Conservation (phyloP, 2,113 vertebrate genomes). For the Melozone crissalis region DNA sequence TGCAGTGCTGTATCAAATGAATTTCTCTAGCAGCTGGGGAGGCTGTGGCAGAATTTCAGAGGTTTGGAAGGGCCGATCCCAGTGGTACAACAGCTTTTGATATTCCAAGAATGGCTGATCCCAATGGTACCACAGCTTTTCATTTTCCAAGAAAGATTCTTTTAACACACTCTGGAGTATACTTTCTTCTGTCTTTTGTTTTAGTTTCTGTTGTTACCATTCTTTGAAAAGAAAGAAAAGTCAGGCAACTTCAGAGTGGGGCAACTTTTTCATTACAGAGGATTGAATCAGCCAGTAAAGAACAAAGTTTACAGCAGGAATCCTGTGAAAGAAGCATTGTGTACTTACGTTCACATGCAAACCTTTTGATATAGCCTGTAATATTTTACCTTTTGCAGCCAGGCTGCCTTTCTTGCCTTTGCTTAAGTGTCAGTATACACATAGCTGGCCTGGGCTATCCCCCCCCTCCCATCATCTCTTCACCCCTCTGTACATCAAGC, state of each 20-base stretch:
- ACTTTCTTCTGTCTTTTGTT: conserved; percentile 34
- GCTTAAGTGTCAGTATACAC: neutral
- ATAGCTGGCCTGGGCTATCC: neutral
- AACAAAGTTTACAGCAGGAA: conserved; percentile 7
- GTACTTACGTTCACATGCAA: neutral
- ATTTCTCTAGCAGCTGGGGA: conserved; percentile 31
- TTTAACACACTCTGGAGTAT: neutral
- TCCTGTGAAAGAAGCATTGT: conserved; percentile 24
- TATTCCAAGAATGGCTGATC: neutral
- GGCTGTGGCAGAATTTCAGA: neutral
- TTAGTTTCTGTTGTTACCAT: conserved; percentile 4
- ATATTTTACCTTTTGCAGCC: neutral
- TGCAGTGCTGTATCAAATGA: neutral
- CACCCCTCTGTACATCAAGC: neutral
- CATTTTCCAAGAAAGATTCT: conserved; percentile 22
- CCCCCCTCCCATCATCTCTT: neutral
- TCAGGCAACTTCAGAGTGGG: conserved; percentile 17
- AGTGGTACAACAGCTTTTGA: neutral
- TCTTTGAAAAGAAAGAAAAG: neutral
- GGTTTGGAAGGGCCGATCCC: neutral
- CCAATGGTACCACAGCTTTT: neutral
- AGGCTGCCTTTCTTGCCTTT: neutral
- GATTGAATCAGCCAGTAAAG: conserved; percentile 2
- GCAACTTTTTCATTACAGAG: conserved; percentile 36
- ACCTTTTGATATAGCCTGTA: neutral